Conservation (phyloP, 2,113 vertebrate genomes). For the Brachionichthys hirsutus region DNA sequence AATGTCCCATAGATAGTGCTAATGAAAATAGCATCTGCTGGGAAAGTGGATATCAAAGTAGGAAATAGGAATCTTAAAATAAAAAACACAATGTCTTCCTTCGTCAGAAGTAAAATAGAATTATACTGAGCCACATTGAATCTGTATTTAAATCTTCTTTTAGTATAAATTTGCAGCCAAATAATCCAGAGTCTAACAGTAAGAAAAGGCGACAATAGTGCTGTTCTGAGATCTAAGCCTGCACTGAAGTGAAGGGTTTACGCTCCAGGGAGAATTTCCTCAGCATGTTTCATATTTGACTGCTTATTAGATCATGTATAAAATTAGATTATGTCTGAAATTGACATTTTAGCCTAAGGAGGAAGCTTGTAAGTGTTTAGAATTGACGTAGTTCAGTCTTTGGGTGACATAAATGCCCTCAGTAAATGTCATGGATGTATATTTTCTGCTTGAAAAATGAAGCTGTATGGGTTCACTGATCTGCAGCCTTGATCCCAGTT, state of each 20-base stretch:
- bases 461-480: not conserved
- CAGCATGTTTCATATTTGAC: slow-evolving; percentile 38
- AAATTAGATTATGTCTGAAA: slow-evolving; percentile 39
- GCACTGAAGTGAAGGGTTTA: slow-evolving; percentile 14
- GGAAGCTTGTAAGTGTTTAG: slow-evolving; percentile 17
- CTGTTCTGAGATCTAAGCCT: not conserved
- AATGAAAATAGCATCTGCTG: not conserved
- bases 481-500: too few species aligned
- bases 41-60: slow-evolving; percentile 27
- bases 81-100: slow-evolving; percentile 1
- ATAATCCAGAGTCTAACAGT: not conserved
- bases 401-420: slow-evolving; percentile 13
- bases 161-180: not conserved
- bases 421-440: slow-evolving; percentile 22
- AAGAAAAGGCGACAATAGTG: not conserved
- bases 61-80: not conserved
- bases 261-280: slow-evolving; percentile 25
- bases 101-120: not conserved
- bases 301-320: slow-evolving; percentile 55
- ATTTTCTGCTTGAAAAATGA: not conserved
- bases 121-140: not conserved
- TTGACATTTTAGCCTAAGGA: slow-evolving; percentile 44
- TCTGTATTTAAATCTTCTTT: not conserved
- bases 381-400: slow-evolving; percentile 29
- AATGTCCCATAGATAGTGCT: not conserved